Percentiles rank a stretch among this genome's conserved stretches.
Conservation (phyloP, 2,113 vertebrate genomes). For the Halichoeres trimaculatus region DNA sequence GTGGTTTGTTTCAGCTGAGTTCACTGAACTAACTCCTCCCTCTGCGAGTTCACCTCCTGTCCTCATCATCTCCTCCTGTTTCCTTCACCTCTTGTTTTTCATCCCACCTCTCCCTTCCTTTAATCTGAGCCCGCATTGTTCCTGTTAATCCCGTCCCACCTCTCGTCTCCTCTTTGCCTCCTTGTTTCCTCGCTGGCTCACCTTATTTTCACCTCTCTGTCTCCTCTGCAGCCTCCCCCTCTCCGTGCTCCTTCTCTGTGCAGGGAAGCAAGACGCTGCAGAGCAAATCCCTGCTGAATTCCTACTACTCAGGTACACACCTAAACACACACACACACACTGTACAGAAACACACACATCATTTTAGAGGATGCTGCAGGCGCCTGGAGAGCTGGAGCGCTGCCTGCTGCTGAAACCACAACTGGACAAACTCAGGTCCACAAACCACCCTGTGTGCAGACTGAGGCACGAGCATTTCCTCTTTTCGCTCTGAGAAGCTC, state of each 20-base stretch:
- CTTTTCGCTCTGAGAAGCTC: no score
- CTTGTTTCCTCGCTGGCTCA: neutral
- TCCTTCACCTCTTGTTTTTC: slow-evolving; percentile 11
- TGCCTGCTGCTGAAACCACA: neutral
- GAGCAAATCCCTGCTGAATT: slow-evolving; percentile 90
- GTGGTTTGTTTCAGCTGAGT: neutral
- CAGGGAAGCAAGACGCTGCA: slow-evolving; percentile 91
- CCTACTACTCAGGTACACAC: slow-evolving; percentile 86
- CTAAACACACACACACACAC: slow-evolving; percentile 28
- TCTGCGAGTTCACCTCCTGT: neutral
- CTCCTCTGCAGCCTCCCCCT: slow-evolving; percentile 83
- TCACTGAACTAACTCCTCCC: slow-evolving; percentile 10
- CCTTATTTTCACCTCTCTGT: slow-evolving; percentile 64
- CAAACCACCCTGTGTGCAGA: neutral
- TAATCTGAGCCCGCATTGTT: no score
- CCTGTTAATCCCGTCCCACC: slow-evolving; percentile 19
- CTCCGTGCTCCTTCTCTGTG: slow-evolving; percentile 90
- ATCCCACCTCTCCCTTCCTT: no score
- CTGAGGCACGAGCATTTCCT: neutral
- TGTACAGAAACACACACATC: neutral
- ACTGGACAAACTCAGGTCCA: neutral
- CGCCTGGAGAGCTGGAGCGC: neutral
- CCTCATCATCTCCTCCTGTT: neutral
- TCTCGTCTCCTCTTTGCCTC: neutral
- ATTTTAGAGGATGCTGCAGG: slow-evolving; percentile 14